Evolutionary conservation across 2,888 invertebrate genomes (phyloP).

Genomic region (Colostygia pectinataria): DNA sequence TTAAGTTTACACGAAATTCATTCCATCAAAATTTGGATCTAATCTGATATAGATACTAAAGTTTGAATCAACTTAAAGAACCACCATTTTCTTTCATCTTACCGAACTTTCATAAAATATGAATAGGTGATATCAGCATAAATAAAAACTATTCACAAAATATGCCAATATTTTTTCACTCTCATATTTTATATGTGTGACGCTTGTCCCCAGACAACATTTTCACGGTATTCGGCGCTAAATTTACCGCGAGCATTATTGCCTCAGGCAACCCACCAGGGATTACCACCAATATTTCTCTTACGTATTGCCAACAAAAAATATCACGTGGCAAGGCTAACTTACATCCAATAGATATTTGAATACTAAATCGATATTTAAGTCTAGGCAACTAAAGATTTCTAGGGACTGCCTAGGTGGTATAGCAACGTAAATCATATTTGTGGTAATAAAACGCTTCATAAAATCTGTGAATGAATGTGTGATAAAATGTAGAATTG

Average conservation of each 20-base stretch:
- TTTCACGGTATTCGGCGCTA: conserved; percentile 33
- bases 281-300: conserved; percentile 39
- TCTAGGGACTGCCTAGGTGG: background rate
- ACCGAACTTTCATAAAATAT: conserved; percentile 2
- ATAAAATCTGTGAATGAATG: too few species aligned
- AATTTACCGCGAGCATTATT: conserved; percentile 36
- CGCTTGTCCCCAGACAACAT: conserved; percentile 35
- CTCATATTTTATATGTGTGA: conserved; percentile 16
- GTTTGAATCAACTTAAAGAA: background rate
- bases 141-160: conserved; percentile 6
- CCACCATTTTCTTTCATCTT: background rate
- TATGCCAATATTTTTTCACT: conserved; percentile 1
- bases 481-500: background rate
- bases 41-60: too few species aligned
- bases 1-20: conserved; percentile 33
- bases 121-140: conserved; percentile 1
- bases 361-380: conserved; percentile 1
- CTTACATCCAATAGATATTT: conserved; percentile 1
- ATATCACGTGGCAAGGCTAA: conserved; percentile 18
- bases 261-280: conserved; percentile 32
- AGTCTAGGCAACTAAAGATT: background rate
- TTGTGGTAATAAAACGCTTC: too few species aligned
- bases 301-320: conserved; percentile 24
- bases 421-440: background rate
- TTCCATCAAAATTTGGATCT: conserved; percentile 34